Evolutionary conservation across 2,888 invertebrate species (phyloP).

Genomic region (Spialia ferax): DNA sequence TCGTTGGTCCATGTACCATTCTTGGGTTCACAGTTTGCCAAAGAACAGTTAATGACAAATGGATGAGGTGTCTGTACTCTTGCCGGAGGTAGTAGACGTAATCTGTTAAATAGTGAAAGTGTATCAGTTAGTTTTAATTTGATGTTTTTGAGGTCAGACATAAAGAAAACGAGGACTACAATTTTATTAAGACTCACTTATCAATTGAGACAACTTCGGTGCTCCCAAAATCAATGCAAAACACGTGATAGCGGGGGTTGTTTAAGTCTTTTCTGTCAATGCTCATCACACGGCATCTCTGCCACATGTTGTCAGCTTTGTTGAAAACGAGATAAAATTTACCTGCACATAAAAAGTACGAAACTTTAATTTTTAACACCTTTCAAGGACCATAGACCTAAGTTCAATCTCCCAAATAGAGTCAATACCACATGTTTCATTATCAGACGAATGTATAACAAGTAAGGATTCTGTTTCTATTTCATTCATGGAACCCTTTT

Average conservation of each 20-base stretch:
- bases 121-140: background rate
- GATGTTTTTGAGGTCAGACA: background rate
- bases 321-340: slow-evolving; percentile 88
- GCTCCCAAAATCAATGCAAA: slow-evolving; percentile 89
- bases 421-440: too few species aligned
- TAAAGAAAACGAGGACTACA: background rate
- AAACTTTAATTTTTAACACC: too few species aligned
- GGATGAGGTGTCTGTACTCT: slow-evolving; percentile 73
- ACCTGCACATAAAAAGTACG: slow-evolving; percentile 65
- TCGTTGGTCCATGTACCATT: slow-evolving; percentile 81
- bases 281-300: slow-evolving; percentile 86
- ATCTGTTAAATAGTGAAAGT: slow-evolving; percentile 40
- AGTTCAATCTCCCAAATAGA: too few species aligned
- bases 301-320: slow-evolving; percentile 87
- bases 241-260: slow-evolving; percentile 79
- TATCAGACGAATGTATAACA: too few species aligned
- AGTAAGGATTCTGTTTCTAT: too few species aligned
- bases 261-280: slow-evolving; percentile 59
- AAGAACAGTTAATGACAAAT: slow-evolving; percentile 86
- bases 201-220: slow-evolving; percentile 75
- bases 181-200: slow-evolving; percentile 70
- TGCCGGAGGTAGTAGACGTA: slow-evolving; percentile 77
- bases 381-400: too few species aligned
- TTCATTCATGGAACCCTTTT: too few species aligned
- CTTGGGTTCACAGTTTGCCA: slow-evolving; percentile 85